A percentile compares a stretch with the other conserved stretches of the same genome.
Conservation (phyloP, 1,140 invertebrate species). For the silkworm (Bombyx mori) region DNA sequence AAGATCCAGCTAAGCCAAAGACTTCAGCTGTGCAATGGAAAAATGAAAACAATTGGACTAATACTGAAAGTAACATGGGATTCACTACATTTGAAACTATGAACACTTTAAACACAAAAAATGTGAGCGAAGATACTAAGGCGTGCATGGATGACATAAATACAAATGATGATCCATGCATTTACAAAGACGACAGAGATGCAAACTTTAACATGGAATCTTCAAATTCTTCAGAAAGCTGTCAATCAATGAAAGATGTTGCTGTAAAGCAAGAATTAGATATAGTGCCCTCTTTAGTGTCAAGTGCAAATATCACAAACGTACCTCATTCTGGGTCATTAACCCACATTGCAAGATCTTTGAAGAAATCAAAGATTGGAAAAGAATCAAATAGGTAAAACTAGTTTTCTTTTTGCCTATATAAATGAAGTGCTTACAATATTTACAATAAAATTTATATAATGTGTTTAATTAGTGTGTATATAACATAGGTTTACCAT, state of each 20-base stretch:
- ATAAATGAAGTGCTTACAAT: too few species aligned
- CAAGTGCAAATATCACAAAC: conserved; percentile 38
- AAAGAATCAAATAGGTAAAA: conserved; percentile 57
- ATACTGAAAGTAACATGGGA: conserved; percentile 50
- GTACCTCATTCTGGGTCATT: conserved; percentile 23
- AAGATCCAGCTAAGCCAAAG: conserved; percentile 60
- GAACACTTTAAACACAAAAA: conserved; percentile 50
- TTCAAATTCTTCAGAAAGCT: conserved; percentile 63
- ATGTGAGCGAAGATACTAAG: conserved; percentile 62
- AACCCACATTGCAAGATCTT: too few species aligned
- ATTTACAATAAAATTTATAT: too few species aligned
- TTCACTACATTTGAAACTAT: conserved; percentile 49
- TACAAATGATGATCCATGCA: conserved; percentile 59
- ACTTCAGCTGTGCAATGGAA: conserved; percentile 59
- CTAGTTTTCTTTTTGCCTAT: background rate
- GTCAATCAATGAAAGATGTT: conserved; percentile 58
- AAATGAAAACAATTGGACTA: conserved; percentile 50
- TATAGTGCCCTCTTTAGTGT: conserved; percentile 33
- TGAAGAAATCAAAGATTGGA: conserved; percentile 51
- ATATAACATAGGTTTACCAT: too few species aligned
- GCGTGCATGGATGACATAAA: conserved; percentile 58
- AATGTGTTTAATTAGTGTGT: too few species aligned
- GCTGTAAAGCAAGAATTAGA: conserved; percentile 50
- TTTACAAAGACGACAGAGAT: conserved; percentile 61
- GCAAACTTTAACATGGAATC: conserved; percentile 65